Percentiles rank a stretch among this genome's conserved stretches.
Evolutionary conservation across 2,888 invertebrate genomes (phyloP).

Genomic region (Drosophila rellima): DNA sequence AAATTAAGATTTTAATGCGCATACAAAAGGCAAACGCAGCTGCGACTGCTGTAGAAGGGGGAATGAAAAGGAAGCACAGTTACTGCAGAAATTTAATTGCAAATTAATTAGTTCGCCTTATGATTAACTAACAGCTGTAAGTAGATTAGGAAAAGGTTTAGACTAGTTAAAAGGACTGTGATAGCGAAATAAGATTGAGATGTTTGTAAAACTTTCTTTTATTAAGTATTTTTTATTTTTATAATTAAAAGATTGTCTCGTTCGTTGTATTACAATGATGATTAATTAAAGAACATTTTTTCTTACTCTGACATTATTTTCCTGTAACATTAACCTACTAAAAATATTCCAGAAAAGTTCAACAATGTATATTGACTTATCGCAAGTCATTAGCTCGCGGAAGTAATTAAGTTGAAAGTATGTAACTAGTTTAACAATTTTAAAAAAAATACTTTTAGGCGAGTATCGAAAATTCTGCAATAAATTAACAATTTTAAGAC

Average conservation of each 20-base stretch:
- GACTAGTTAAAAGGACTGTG: neutral
- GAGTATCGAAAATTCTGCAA: slow-evolving; percentile 15
- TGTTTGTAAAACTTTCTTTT: no score
- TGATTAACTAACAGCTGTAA: slow-evolving; percentile 48
- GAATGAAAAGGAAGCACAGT: neutral
- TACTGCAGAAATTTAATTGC: slow-evolving; percentile 48
- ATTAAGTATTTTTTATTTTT: no score
- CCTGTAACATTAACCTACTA: no score
- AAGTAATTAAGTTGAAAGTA: slow-evolving; percentile 6
- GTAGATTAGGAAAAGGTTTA: slow-evolving; percentile 41
- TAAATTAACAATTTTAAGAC: no score
- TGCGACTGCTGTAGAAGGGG: slow-evolving; percentile 11
- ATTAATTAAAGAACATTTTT: no score
- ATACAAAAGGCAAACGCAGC: slow-evolving; percentile 46
- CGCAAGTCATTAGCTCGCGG: neutral
- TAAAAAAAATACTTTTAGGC: neutral
- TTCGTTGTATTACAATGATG: no score
- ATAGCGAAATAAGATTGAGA: no score
- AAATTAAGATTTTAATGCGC: slow-evolving; percentile 78
- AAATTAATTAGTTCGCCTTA: slow-evolving; percentile 66
- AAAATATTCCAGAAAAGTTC: neutral
- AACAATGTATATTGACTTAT: neutral
- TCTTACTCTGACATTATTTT: no score
- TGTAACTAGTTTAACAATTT: slow-evolving; percentile 7
- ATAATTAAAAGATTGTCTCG: no score